Evolutionary conservation across 1,140 invertebrate species (phyloP).

Genomic region (Papilio dardanus): DNA sequence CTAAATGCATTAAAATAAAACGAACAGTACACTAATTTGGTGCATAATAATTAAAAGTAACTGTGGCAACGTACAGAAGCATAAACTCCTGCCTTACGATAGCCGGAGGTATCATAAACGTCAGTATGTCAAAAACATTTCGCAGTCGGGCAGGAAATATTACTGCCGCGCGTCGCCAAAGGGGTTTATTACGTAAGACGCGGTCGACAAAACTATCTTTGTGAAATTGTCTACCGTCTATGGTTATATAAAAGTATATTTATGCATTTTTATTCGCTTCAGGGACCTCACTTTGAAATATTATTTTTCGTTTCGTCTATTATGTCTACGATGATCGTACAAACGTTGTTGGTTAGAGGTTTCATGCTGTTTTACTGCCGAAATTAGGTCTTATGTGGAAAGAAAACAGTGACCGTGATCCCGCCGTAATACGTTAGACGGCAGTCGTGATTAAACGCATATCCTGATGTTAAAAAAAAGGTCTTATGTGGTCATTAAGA

Average conservation of each 20-base stretch:
- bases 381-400: too few relatives aligned
- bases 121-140: constrained; percentile 23
- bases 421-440: too few relatives aligned
- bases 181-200: constrained; percentile 20
- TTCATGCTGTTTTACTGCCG: too few relatives aligned
- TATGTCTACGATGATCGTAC: not conserved
- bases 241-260: not conserved
- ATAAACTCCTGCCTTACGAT: constrained; percentile 22
- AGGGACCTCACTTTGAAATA: not conserved
- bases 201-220: constrained; percentile 11
- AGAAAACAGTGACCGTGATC: too few relatives aligned
- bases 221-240: constrained; percentile 16
- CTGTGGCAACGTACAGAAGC: not conserved
- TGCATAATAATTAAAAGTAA: constrained; percentile 14
- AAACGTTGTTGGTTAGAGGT: too few relatives aligned
- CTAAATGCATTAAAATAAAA: constrained; percentile 3
- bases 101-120: constrained; percentile 9
- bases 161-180: constrained; percentile 15
- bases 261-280: constrained; percentile 5
- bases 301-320: not conserved
- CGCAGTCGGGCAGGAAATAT: constrained; percentile 12
- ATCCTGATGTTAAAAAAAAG: too few relatives aligned
- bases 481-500: too few relatives aligned
- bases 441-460: too few relatives aligned
- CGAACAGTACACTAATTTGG: not conserved